Evolutionary conservation across 2,888 invertebrate genomes (phyloP).

Genomic region (Luperina nickerlii): DNA sequence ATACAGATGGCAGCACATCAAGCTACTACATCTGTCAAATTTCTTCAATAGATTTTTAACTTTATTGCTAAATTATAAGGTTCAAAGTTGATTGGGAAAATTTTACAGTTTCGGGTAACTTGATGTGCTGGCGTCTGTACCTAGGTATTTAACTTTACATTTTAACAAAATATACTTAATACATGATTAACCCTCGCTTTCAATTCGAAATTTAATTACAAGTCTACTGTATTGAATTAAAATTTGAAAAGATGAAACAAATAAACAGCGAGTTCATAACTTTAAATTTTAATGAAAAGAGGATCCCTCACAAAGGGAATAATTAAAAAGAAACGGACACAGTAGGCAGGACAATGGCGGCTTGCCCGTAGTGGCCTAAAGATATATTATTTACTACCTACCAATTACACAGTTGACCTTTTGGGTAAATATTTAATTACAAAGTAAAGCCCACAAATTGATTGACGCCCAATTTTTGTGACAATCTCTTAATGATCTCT

Average conservation of each 20-base stretch:
- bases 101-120: too few relatives aligned
- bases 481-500: conserved; percentile 3
- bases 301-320: conserved; percentile 2
- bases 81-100: too few relatives aligned
- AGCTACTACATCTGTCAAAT: too few relatives aligned
- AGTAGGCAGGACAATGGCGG: neutral
- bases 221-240: conserved; percentile 13
- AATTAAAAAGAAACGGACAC: conserved; percentile 25
- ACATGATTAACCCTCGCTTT: neutral
- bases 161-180: neutral
- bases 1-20: too few relatives aligned
- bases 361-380: neutral
- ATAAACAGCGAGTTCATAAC: conserved; percentile 11
- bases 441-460: neutral
- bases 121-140: neutral
- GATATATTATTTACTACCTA: conserved; percentile 15
- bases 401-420: conserved; percentile 1
- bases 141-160: neutral
- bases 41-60: too few relatives aligned
- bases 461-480: neutral
- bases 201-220: conserved; percentile 1
- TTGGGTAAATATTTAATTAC: conserved; percentile 25
- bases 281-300: conserved; percentile 7
- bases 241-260: conserved; percentile 12
- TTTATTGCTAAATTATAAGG: too few relatives aligned